phyloP scores from a whole-genome alignment of 2,113 vertebrate species.

The Dissostichus mawsoni region DNA sequence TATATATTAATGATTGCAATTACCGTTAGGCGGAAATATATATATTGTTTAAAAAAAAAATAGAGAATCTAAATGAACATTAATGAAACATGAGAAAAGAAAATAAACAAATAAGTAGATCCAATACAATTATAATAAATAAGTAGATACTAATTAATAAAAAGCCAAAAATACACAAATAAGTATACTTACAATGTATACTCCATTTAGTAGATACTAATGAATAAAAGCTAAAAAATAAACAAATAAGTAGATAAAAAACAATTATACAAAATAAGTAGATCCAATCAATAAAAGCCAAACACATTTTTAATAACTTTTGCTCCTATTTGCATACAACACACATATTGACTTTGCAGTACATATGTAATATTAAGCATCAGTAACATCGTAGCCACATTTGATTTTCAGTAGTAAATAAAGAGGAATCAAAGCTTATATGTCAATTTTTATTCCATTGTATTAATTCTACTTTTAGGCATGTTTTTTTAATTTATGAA shows the following conservation, averaged over 20 bases:
- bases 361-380: not conserved
- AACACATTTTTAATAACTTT: not conserved
- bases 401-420: not conserved
- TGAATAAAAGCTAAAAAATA: not conserved
- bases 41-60: not conserved
- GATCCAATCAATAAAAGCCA: not conserved
- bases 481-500: too few relatives aligned
- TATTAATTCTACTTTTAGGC: too few relatives aligned
- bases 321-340: too few relatives aligned
- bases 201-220: not conserved
- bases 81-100: not conserved
- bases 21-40: conserved; percentile 23
- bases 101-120: not conserved
- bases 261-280: not conserved
- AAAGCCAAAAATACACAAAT: not conserved
- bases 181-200: not conserved
- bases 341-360: not conserved
- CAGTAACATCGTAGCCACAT: not conserved
- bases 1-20: conserved; percentile 50
- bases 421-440: not conserved
- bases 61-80: too few relatives aligned
- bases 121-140: not conserved
- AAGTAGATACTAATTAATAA: not conserved
- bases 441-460: too few relatives aligned
- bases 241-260: not conserved